These are phyloP conservation scores for Colletes latitarsis DNA, from an alignment of 1,140 invertebrate genomes.

Conservation along the genomic window DNA sequence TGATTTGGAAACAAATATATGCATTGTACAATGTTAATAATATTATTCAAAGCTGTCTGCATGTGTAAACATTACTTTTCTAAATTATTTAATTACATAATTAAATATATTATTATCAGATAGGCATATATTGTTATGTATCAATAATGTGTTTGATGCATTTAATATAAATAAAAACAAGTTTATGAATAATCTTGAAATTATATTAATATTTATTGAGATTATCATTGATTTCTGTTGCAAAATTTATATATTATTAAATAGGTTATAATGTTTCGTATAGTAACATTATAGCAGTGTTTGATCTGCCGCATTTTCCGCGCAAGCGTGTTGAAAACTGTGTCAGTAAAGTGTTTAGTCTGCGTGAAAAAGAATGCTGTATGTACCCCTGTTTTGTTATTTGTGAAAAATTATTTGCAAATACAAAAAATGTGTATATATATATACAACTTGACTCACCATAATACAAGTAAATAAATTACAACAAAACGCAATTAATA, in stretches of 20 bases:
- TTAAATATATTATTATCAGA: conserved; percentile 17
- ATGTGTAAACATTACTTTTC: conserved; percentile 4
- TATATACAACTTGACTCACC: too few relatives aligned
- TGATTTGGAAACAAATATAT: neutral
- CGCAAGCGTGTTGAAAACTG: too few relatives aligned
- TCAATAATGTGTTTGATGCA: neutral
- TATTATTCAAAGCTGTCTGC: neutral
- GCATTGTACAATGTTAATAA: neutral
- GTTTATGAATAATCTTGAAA: neutral
- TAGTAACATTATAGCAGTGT: neutral
- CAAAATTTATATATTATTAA: neutral
- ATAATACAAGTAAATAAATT: too few relatives aligned
- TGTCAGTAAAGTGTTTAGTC: too few relatives aligned
- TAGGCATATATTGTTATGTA: neutral
- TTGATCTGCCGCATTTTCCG: too few relatives aligned
- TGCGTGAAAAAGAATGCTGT: too few relatives aligned
- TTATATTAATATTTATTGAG: neutral
- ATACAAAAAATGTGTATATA: too few relatives aligned
- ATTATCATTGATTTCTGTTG: neutral
- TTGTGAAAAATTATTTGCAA: too few relatives aligned
- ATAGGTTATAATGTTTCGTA: conserved; percentile 48
- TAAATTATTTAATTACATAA: conserved; percentile 50
- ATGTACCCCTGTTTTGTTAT: too few relatives aligned
- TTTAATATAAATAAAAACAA: neutral
- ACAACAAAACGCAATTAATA: too few relatives aligned